Conservation (phyloP, 2,888 invertebrate genomes). For the Abrostola tripartita region DNA sequence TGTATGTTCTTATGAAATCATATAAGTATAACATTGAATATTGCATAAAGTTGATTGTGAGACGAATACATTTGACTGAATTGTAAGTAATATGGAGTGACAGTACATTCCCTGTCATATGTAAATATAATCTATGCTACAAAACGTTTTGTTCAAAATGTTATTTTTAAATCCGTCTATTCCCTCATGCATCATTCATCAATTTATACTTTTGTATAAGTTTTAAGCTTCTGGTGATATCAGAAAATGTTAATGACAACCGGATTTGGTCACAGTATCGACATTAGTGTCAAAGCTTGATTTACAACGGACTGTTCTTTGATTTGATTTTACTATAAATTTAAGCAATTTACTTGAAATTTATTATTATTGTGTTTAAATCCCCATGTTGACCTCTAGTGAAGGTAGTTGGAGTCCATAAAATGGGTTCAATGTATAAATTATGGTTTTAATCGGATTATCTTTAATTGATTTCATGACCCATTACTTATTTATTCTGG, state of each 20-base stretch:
- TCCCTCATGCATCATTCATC: constrained; percentile 81
- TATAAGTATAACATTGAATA: too few relatives aligned
- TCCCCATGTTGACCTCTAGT: constrained; percentile 32
- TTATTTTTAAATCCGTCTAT: constrained; percentile 45
- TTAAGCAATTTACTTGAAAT: constrained; percentile 52
- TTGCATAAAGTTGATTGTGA: too few relatives aligned
- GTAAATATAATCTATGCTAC: constrained; percentile 38
- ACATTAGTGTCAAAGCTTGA: constrained; percentile 78
- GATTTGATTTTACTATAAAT: constrained; percentile 59
- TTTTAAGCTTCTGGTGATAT: constrained; percentile 82
- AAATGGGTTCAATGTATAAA: constrained; percentile 33
- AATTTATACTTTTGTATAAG: constrained; percentile 75
- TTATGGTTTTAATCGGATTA: constrained; percentile 35
- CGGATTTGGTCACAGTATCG: constrained; percentile 72
- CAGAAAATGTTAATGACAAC: constrained; percentile 79
- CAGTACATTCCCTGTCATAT: constrained; percentile 27
- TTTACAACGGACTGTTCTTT: constrained; percentile 67
- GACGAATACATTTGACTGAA: too few relatives aligned
- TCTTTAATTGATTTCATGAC: constrained; percentile 36
- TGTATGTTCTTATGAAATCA: constrained; percentile 15
- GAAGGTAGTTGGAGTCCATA: constrained; percentile 31
- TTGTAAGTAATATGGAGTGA: neutral
- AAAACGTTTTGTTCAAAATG: constrained; percentile 55
- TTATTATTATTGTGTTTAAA: constrained; percentile 58
- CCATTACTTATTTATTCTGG: constrained; percentile 8